Evolutionary conservation across 2,113 vertebrate genomes (phyloP).

Genomic region (Chlamydotis undulata): DNA sequence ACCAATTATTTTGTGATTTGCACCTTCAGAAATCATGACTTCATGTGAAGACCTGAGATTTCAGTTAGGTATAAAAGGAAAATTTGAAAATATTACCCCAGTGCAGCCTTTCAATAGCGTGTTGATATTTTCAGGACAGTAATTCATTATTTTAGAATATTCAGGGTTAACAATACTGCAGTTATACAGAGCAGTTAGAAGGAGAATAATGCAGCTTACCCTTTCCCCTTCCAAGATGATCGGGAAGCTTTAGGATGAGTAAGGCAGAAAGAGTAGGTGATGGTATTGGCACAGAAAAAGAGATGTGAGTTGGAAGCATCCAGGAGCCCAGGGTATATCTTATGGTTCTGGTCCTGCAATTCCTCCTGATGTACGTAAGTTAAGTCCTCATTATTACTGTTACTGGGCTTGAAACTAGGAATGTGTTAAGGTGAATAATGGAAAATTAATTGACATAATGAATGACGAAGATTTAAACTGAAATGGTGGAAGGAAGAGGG

Average conservation of each 20-base stretch:
- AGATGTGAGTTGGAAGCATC: not conserved
- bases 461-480: not conserved
- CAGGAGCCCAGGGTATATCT: not conserved
- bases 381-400: not conserved
- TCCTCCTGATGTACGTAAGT: not conserved
- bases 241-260: not conserved
- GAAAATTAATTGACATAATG: not conserved
- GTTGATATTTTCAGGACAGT: not conserved
- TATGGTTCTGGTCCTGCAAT: not conserved
- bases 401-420: not conserved
- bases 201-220: not conserved
- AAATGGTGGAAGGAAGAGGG: not conserved
- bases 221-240: not conserved
- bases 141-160: not conserved
- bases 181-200: not conserved
- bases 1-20: not conserved
- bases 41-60: not conserved
- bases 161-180: not conserved
- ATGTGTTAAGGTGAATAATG: not conserved
- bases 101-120: not conserved
- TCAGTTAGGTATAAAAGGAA: not conserved
- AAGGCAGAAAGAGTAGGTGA: not conserved
- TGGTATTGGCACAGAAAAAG: accelerated
- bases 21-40: not conserved
- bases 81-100: not conserved